phyloP scores from a whole-genome alignment of 2,888 invertebrate species.

The Malthinus flaveolus region DNA sequence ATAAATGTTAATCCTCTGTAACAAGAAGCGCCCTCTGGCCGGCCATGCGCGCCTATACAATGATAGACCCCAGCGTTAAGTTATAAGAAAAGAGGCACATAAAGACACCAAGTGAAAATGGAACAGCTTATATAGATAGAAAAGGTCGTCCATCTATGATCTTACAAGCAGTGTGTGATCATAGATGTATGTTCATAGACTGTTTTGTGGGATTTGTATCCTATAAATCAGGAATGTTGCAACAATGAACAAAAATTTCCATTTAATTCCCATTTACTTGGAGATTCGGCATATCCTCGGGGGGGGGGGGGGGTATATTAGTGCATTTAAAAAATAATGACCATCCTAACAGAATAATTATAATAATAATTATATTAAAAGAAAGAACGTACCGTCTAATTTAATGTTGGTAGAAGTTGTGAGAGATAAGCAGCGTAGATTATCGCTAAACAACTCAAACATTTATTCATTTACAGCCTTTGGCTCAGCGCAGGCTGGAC shows the following conservation, averaged over 20 bases:
- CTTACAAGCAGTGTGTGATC: neutral
- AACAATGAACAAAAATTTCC: neutral
- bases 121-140: neutral
- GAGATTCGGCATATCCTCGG: neutral
- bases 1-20: too few species aligned
- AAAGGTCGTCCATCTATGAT: neutral
- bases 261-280: neutral
- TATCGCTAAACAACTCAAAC: too few species aligned
- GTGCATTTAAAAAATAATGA: neutral
- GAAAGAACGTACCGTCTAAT: too few species aligned
- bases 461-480: too few species aligned
- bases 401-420: too few species aligned
- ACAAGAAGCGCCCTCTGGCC: too few species aligned
- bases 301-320: neutral
- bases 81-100: too few species aligned
- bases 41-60: too few species aligned
- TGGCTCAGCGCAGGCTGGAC: too few species aligned
- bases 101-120: neutral
- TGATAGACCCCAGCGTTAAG: too few species aligned
- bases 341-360: neutral
- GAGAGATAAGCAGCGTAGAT: too few species aligned
- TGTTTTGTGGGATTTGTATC: slow-evolving; percentile 1
- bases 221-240: neutral
- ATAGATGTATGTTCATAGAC: neutral
- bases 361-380: too few species aligned